phyloP scores from a whole-genome alignment of 2,797 vertebrate species.

The Chrysocyon brachyurus region DNA sequence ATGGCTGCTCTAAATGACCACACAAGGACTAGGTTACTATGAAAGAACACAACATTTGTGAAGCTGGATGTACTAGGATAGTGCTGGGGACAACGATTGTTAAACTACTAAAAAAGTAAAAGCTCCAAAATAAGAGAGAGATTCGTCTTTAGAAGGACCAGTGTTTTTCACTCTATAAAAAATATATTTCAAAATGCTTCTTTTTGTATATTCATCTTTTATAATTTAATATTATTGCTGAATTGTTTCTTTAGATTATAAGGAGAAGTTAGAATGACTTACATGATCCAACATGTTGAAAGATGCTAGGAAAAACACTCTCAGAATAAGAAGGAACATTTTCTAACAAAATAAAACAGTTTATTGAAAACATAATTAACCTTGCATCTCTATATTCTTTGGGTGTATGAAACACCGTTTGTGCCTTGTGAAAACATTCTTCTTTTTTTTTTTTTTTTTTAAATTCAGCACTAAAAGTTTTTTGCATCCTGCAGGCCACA shows the following conservation, averaged over 20 bases:
- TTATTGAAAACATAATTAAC: conserved; percentile 75
- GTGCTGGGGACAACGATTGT: background rate
- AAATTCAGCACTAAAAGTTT: background rate
- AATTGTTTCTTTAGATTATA: conserved; percentile 58
- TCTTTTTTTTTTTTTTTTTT: conserved; percentile 59
- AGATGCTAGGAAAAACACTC: conserved; percentile 7
- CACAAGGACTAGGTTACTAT: background rate
- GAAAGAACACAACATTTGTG: background rate
- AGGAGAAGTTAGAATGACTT: conserved; percentile 51
- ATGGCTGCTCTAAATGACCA: background rate
- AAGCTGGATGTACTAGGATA: background rate
- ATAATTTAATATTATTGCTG: conserved; percentile 57
- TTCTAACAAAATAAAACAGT: conserved; percentile 62
- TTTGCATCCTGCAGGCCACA: background rate
- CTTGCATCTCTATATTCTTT: conserved; percentile 59
- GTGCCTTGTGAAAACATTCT: conserved; percentile 50
- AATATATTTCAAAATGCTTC: background rate
- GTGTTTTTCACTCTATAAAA: background rate
- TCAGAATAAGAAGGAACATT: conserved; percentile 10
- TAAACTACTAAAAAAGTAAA: background rate
- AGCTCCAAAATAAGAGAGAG: background rate
- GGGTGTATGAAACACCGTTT: conserved; percentile 48
- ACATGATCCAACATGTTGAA: conserved; percentile 48
- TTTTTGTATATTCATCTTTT: conserved; percentile 40
- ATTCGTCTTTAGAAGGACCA: background rate